phyloP scores from a whole-genome alignment of 2,797 vertebrate species.

The Poeciliopsis infans region DNA sequence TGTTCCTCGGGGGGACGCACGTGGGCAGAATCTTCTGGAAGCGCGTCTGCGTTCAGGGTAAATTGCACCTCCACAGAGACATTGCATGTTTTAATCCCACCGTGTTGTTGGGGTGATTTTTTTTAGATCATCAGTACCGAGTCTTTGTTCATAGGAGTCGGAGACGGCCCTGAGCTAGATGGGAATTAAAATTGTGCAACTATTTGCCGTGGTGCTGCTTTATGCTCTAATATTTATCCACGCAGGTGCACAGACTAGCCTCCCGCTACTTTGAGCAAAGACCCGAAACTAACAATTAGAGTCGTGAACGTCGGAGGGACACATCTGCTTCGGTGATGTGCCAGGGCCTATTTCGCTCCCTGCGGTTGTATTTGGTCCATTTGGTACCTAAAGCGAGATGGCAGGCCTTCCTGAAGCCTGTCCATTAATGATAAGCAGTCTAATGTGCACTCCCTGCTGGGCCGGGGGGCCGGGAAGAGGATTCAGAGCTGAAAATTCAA shows the following conservation, averaged over 20 bases:
- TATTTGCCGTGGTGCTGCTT: slow-evolving; percentile 11
- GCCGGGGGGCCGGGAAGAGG: background rate
- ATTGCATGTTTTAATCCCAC: slow-evolving; percentile 24
- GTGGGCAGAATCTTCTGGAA: slow-evolving; percentile 93
- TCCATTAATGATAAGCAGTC: slow-evolving; percentile 53
- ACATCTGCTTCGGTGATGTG: slow-evolving; percentile 57
- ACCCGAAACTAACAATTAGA: slow-evolving; percentile 23
- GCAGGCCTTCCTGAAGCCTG: slow-evolving; percentile 54
- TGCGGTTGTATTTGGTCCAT: slow-evolving; percentile 63
- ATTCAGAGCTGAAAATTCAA: slow-evolving; percentile 25
- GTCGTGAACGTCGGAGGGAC: slow-evolving; percentile 11
- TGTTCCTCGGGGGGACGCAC: slow-evolving; percentile 93
- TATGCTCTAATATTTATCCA: slow-evolving; percentile 18
- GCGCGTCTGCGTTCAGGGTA: slow-evolving; percentile 91
- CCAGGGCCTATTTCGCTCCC: slow-evolving; percentile 44
- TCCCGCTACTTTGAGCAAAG: slow-evolving; percentile 21
- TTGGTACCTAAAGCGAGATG: slow-evolving; percentile 66
- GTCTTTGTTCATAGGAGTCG: background rate
- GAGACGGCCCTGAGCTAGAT: background rate
- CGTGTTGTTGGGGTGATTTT: slow-evolving; percentile 23
- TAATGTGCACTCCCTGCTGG: slow-evolving; percentile 33
- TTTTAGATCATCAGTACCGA: background rate
- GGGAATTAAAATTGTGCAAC: slow-evolving; percentile 3
- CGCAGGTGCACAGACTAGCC: slow-evolving; percentile 11
- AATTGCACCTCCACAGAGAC: slow-evolving; percentile 32